Evolutionary conservation across 2,113 vertebrate genomes (phyloP).

Genomic region (Psilopsiagon aurifrons): DNA sequence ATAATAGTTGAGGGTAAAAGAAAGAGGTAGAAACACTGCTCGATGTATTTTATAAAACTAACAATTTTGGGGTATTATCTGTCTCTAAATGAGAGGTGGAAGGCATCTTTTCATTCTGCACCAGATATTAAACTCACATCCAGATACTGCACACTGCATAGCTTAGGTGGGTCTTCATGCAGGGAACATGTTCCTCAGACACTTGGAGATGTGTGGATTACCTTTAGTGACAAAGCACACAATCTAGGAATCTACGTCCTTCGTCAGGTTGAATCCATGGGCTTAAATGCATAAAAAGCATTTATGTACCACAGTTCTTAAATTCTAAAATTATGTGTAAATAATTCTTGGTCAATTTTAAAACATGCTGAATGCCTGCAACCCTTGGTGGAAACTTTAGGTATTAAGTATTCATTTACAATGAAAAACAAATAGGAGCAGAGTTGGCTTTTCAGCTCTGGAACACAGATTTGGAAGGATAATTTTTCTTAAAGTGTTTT

Average conservation of each 20-base stretch:
- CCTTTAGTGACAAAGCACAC: neutral
- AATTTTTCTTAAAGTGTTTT: neutral
- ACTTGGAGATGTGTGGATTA: fast-evolving
- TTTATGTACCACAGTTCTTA: neutral
- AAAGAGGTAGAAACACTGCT: neutral
- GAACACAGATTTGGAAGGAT: neutral
- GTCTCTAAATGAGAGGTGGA: neutral
- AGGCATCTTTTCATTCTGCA: neutral
- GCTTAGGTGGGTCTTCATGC: fast-evolving
- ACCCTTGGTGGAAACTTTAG: neutral
- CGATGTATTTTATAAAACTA: neutral
- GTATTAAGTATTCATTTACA: neutral
- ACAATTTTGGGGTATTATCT: neutral
- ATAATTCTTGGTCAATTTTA: neutral
- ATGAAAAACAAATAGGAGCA: neutral
- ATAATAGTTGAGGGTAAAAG: neutral
- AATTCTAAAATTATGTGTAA: neutral
- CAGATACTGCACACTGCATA: neutral
- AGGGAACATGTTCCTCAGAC: neutral
- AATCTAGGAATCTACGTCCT: neutral
- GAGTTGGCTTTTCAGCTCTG: neutral
- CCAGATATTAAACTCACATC: neutral
- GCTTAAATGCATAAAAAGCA: neutral
- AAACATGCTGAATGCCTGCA: neutral
- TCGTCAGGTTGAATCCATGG: neutral